Base-by-base conservation (phyloP, 2,797 vertebrate genomes). In the Oreonectes daqikongensis region DNA sequence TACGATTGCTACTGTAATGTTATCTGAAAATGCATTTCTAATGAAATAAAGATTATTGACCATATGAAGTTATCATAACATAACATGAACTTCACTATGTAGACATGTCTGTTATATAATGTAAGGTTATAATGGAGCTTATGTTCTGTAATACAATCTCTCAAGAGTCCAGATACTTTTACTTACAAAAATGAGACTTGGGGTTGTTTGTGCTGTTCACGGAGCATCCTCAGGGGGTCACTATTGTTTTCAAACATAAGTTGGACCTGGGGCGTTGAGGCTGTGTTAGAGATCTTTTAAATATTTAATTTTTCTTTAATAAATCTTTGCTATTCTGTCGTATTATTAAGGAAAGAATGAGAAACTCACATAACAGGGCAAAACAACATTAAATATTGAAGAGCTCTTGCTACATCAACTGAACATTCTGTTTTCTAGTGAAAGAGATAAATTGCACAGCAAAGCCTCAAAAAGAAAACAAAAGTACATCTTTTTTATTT, bases 11-110 rank as follows among this genome's bases (percentile, higher is more conserved):
- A 42, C 38, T 17, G 32, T 67, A 67, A 74, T 66, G 38, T 24
- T 18, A 18, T 12, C 38, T 38, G 18, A 57, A 53, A 24, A 53
- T 44, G 50, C 14, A 12, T 66, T 42, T 40, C n/a, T 28, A 40
- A 65, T n/a, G 6, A 65, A 64, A 73, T 46, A 11, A 75, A 67
- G 50, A 30, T 20, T 32, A 46, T 44, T 55, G 61, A 42, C 30
- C 48, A 20, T 15, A 24, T 32, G 60, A 20, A 38, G 32, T 53
- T 22, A 73, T 53, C 46, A 53, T 24, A 65, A 53, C 11, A 5
- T 12, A 53, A 38, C 48, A 65, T 40, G 17, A 22, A 10, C 18
- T 20, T 28, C 9, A 40, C 5, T 65, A 9, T 50, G 28, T 35
- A 40, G 35, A 70, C 9, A 57, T 24, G 0, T 53, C 38, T 44